Conservation (phyloP, 2,888 invertebrate species). For the Cantharis nigra region DNA sequence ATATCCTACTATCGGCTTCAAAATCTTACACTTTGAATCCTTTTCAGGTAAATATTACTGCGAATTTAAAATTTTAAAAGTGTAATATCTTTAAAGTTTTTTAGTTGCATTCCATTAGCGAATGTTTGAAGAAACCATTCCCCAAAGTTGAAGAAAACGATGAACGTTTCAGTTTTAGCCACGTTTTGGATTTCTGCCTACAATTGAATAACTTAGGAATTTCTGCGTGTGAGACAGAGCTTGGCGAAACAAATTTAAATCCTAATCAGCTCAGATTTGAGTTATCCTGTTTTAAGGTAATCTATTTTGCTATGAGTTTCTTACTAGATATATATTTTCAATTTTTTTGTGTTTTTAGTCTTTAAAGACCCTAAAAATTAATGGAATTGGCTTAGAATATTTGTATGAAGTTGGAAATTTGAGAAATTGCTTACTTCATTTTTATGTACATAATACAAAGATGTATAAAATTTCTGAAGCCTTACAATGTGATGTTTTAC, state of each 20-base stretch:
- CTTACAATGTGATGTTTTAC: conserved; percentile 82
- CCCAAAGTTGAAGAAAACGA: conserved; percentile 79
- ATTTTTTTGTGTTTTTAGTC: conserved; percentile 44
- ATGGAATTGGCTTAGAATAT: conserved; percentile 69
- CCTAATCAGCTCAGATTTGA: conserved; percentile 81
- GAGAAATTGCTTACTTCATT: conserved; percentile 66
- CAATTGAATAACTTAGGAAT: conserved; percentile 73
- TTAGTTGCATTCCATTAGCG: conserved; percentile 88
- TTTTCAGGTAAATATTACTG: conserved; percentile 65
- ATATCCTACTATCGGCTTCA: conserved; percentile 64
- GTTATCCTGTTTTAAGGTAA: conserved; percentile 78
- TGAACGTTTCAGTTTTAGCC: conserved; percentile 85
- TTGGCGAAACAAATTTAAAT: conserved; percentile 83
- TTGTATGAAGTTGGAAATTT: conserved; percentile 64
- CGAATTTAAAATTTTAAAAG: not conserved
- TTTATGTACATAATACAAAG: conserved; percentile 70
- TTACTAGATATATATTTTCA: too few relatives aligned
- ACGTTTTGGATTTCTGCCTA: conserved; percentile 85
- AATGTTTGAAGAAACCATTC: conserved; percentile 84
- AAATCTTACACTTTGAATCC: conserved; percentile 74
- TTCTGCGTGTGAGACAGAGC: conserved; percentile 67
- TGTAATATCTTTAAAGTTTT: conserved; percentile 36
- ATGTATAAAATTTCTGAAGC: conserved; percentile 76
- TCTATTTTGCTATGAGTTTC: not conserved
- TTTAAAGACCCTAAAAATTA: conserved; percentile 71